Base-by-base conservation (phyloP, 1,140 invertebrate species). In the Drosophila equinoxialis region DNA sequence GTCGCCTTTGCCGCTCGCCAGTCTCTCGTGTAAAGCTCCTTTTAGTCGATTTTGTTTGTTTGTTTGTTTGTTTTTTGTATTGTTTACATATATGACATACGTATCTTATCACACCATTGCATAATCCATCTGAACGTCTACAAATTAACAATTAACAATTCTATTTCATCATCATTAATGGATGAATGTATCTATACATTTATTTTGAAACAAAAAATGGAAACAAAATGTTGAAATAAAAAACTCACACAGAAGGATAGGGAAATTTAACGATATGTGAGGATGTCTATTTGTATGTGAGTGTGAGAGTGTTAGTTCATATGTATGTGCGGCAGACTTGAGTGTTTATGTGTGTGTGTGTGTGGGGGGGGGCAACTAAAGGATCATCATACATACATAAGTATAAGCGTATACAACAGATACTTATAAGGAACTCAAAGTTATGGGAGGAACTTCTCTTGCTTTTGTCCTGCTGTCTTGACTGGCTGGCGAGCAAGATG, bases 101-200 rank as follows among this genome's bases (percentile, higher is more conserved):
- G 70, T 45, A 70, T 65, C 65, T 74, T 76, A 76, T 76, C 74
- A 76, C 74, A 76, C 74, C 72, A 67, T 74, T 63, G 42, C 71
- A 64, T 71, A 61, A 74, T 57, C 58, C 74, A 75, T 33, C 73
- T 65, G 60, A 75, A 39, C 30, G 3, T 30, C 33, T 33, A 37
- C 11, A 23, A 14, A 41, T 41, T 17, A 66, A 42, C 33, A 14
- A 41, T 41, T 17, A 66, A 42, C 33, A 17, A 68, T 74, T 59
- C 57, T 59, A 45, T 5, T 39, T 13, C 37, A 39, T 39, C 37
- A 13, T 11, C 11, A 39, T 39, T 10, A 4, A 4, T 39, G 10
- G 4, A 39, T 13, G 37, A 13, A 39, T 39, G 37, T 11, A 13
- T 11, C 45, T 68, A 57, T 59, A 73, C 61, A 74, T 73, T 74